phyloP scores from a whole-genome alignment of 2,888 invertebrate species.

The Hybos culiciformis region DNA sequence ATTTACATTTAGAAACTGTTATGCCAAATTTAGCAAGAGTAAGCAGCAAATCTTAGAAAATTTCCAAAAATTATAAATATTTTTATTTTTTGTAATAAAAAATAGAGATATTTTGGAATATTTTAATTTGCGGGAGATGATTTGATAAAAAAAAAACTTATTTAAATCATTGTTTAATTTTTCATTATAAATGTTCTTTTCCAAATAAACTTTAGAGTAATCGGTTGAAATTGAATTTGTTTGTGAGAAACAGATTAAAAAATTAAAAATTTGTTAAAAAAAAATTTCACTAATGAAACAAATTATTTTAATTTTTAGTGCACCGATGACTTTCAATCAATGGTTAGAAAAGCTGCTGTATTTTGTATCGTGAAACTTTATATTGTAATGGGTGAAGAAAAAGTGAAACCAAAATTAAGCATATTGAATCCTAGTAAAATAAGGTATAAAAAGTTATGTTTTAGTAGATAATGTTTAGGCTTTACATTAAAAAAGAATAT shows the following conservation, averaged over 20 bases:
- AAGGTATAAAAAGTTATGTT: constrained; percentile 24
- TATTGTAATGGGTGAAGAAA: constrained; percentile 73
- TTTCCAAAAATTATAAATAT: neutral
- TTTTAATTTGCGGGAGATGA: neutral
- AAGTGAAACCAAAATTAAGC: constrained; percentile 65
- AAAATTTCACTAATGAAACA: neutral
- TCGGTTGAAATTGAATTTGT: no score
- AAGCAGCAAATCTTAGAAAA: constrained; percentile 15
- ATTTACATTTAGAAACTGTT: constrained; percentile 60
- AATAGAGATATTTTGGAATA: neutral
- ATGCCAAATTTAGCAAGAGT: constrained; percentile 84
- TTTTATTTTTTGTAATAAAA: neutral
- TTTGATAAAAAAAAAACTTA: neutral
- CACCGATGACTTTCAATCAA: constrained; percentile 82
- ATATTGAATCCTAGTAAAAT: constrained; percentile 80
- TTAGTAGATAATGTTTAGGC: neutral
- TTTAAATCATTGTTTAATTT: neutral
- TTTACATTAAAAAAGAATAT: neutral
- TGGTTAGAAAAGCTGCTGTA: constrained; percentile 89
- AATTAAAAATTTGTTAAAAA: neutral
- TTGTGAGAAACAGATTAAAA: neutral
- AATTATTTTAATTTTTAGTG: constrained; percentile 41
- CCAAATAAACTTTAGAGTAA: no score
- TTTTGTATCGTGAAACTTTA: constrained; percentile 96
- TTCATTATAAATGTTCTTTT: no score